Evolutionary conservation across 2,888 invertebrate genomes (phyloP).

Genomic region (Crepidodera aurea): DNA sequence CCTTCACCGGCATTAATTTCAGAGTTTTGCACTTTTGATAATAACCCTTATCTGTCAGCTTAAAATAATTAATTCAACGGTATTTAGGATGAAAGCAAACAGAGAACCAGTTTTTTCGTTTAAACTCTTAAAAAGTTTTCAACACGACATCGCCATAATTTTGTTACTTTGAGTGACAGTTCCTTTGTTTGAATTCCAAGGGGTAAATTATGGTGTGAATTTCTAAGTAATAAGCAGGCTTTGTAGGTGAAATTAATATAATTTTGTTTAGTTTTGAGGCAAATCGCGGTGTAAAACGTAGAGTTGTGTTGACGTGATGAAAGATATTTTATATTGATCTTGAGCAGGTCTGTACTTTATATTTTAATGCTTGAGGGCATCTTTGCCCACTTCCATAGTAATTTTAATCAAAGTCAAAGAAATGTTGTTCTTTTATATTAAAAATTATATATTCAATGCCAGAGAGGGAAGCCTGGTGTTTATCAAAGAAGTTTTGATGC

Average conservation of each 20-base stretch:
- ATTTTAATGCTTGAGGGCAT: not conserved
- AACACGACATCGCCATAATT: constrained; percentile 15
- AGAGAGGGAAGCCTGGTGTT: too few species aligned
- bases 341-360: constrained; percentile 6
- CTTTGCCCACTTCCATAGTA: not conserved
- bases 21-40: constrained; percentile 4
- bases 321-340: constrained; percentile 14
- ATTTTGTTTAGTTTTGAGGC: constrained; percentile 24
- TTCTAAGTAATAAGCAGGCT: constrained; percentile 16
- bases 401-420: too few species aligned
- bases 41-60: constrained; percentile 8
- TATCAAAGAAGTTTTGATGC: too few species aligned
- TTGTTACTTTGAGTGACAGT: constrained; percentile 18
- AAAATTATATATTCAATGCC: too few species aligned
- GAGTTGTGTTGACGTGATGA: constrained; percentile 13
- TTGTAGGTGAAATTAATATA: constrained; percentile 18
- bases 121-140: constrained; percentile 22
- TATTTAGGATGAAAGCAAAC: not conserved
- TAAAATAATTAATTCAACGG: constrained; percentile 7
- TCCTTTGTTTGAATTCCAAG: constrained; percentile 15
- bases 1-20: too few species aligned
- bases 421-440: too few species aligned
- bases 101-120: constrained; percentile 18
- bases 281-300: not conserved
- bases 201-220: constrained; percentile 21